Evolutionary conservation across 2,888 invertebrate genomes (phyloP).

Genomic region (Mechanitis messenoides): DNA sequence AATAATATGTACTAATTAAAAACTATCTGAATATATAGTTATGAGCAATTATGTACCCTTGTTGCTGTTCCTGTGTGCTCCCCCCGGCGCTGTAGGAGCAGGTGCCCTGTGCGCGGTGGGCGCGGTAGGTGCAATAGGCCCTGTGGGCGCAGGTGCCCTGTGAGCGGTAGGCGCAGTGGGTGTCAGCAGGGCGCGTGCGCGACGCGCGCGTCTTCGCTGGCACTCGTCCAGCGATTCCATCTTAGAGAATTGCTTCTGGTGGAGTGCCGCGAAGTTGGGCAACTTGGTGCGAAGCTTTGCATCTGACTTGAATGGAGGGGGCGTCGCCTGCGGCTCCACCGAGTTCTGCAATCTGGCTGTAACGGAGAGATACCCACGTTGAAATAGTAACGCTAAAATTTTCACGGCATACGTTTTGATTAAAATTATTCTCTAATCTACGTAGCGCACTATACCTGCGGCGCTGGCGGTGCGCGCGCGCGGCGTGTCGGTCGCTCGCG

Average conservation of each 20-base stretch:
- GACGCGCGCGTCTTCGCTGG: conserved; percentile 61
- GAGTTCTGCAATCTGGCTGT: conserved; percentile 47
- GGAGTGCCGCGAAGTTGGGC: conserved; percentile 83
- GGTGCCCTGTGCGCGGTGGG: no score
- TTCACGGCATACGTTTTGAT: no score
- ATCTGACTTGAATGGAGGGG: conserved; percentile 37
- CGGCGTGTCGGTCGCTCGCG: conserved; percentile 30
- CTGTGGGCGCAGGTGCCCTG: no score
- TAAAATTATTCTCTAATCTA: no score
- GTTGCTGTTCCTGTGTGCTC: no score
- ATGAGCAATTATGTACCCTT: no score
- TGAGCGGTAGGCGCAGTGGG: conserved; percentile 33
- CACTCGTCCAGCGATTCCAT: conserved; percentile 83
- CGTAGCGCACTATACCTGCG: conserved; percentile 37
- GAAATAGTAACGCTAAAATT: no score
- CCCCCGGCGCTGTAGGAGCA: no score
- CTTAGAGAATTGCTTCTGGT: conserved; percentile 78
- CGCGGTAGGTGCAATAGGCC: no score
- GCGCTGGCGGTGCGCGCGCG: conserved; percentile 55
- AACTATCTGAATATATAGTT: no score
- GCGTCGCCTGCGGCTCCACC: conserved; percentile 38
- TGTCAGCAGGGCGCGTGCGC: conserved; percentile 63
- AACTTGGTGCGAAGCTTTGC: conserved; percentile 69
- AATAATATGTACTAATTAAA: no score
- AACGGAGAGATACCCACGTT: not conserved